These are phyloP conservation scores for Chrysolina haemoptera DNA, from an alignment of 2,888 invertebrate genomes.

Conservation along the genomic window DNA sequence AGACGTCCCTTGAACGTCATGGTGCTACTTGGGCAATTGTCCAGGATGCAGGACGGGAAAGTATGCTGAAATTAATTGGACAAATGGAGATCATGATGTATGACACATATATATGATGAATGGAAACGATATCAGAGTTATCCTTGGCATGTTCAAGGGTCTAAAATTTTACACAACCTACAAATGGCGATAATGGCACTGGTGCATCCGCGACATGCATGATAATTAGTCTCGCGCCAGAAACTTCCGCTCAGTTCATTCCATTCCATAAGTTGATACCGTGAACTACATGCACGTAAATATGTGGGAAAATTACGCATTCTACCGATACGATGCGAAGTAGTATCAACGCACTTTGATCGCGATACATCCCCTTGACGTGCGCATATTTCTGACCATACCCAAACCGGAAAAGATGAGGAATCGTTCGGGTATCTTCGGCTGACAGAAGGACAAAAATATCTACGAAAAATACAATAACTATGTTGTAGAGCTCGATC, in stretches of 20 bases:
- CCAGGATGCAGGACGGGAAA: too few species aligned
- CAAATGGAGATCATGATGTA: too few species aligned
- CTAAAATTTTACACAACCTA: too few species aligned
- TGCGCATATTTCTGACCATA: background rate
- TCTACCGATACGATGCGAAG: slow-evolving; percentile 2
- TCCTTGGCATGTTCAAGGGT: too few species aligned
- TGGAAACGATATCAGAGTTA: too few species aligned
- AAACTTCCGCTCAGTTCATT: background rate
- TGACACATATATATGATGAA: too few species aligned
- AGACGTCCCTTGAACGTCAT: too few species aligned
- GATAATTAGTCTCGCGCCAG: background rate
- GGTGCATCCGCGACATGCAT: too few species aligned
- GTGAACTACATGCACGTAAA: slow-evolving; percentile 11
- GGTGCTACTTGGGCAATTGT: too few species aligned
- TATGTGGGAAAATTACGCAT: slow-evolving; percentile 17
- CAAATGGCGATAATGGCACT: too few species aligned
- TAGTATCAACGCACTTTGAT: slow-evolving; percentile 9
- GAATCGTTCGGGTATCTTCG: slow-evolving; percentile 1
- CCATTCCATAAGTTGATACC: slow-evolving; percentile 9
- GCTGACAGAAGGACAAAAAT: background rate
- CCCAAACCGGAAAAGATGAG: background rate
- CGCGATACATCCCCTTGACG: background rate
- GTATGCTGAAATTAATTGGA: too few species aligned
- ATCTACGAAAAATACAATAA: background rate
- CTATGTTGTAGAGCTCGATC: too few species aligned